Conservation (phyloP, 2,888 invertebrate genomes). For the Drosophila austrosaltans region DNA sequence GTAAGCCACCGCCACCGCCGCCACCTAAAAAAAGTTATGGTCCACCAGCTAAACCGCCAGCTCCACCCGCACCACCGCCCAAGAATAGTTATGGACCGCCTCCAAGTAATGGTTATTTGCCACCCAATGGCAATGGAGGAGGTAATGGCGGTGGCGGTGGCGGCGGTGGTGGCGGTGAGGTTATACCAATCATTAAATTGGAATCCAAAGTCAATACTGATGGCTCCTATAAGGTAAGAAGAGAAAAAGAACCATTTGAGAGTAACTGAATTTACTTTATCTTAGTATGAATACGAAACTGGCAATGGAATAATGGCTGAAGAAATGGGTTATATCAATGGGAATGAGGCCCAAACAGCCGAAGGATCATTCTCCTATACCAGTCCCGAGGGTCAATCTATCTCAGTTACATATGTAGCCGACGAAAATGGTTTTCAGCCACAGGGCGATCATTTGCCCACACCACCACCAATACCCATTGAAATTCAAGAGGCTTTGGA, state of each 20-base stretch:
- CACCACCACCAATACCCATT: conserved; percentile 91
- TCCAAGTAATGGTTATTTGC: conserved; percentile 59
- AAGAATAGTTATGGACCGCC: conserved; percentile 52
- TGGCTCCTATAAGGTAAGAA: conserved; percentile 81
- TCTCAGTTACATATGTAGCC: conserved; percentile 87
- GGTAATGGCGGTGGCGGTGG: conserved; percentile 34
- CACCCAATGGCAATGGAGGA: conserved; percentile 56
- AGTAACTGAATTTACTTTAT: background rate
- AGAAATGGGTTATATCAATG: conserved; percentile 89
- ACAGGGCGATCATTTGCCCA: conserved; percentile 90
- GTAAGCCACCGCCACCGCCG: conserved; percentile 33
- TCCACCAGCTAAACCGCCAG: conserved; percentile 44
- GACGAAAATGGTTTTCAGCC: conserved; percentile 88
- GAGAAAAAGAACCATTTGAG: no score
- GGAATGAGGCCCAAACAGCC: conserved; percentile 87
- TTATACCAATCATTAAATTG: conserved; percentile 81
- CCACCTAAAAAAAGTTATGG: conserved; percentile 23
- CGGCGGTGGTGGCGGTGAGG: conserved; percentile 64
- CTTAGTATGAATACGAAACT: conserved; percentile 88
- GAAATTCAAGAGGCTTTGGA: conserved; percentile 86
- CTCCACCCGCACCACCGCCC: conserved; percentile 43
- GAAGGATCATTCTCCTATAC: conserved; percentile 89
- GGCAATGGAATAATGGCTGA: conserved; percentile 89
- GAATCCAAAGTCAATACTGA: conserved; percentile 80
- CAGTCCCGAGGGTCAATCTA: conserved; percentile 89